phyloP scores from a whole-genome alignment of 2,888 invertebrate genomes.

The Drosophila emarginata region DNA sequence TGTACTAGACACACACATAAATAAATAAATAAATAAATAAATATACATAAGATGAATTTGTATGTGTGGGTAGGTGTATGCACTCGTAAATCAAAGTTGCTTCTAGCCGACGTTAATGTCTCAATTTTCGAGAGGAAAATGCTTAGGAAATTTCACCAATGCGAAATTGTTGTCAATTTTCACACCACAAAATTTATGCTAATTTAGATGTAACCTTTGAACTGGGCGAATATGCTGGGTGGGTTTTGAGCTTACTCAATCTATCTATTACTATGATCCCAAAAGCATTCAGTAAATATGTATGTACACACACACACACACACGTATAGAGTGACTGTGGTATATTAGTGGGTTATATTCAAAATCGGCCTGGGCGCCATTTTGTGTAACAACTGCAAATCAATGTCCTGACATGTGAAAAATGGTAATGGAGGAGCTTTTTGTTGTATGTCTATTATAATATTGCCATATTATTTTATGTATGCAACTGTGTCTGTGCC shows the following conservation, averaged over 20 bases:
- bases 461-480: slow-evolving; percentile 74
- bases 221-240: not conserved
- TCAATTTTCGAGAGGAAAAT: slow-evolving; percentile 7
- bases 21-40: not conserved
- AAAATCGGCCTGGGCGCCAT: slow-evolving; percentile 58
- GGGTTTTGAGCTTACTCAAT: slow-evolving; percentile 4
- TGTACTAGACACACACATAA: not conserved
- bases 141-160: slow-evolving; percentile 9
- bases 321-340: slow-evolving; percentile 21
- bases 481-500: slow-evolving; percentile 56
- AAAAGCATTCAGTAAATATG: slow-evolving; percentile 44
- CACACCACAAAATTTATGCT: slow-evolving; percentile 66
- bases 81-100: slow-evolving; percentile 36
- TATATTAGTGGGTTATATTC: slow-evolving; percentile 66
- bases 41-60: not conserved
- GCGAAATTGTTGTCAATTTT: slow-evolving; percentile 60
- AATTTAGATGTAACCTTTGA: slow-evolving; percentile 66
- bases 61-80: not conserved
- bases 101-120: slow-evolving; percentile 34
- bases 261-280: slow-evolving; percentile 29
- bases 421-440: slow-evolving; percentile 56
- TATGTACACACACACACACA: slow-evolving; percentile 25
- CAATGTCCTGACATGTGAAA: slow-evolving; percentile 75
- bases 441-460: slow-evolving; percentile 71
- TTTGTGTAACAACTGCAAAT: slow-evolving; percentile 76